Percentiles rank a stretch among this genome's conserved stretches.
Conservation (phyloP, 1,140 invertebrate species). For the Meloidogyne hapla region DNA sequence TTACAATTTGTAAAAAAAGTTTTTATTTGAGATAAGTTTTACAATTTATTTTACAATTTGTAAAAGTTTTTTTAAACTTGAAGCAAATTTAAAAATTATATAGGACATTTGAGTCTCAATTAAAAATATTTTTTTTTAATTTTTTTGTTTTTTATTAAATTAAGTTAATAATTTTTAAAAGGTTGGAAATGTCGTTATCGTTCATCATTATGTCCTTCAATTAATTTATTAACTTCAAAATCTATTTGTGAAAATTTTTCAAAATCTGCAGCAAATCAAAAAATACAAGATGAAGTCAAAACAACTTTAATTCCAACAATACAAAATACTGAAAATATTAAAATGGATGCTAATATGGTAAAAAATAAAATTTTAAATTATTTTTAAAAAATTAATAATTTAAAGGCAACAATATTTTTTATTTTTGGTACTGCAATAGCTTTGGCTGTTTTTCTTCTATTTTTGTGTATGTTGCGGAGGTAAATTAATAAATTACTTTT, state of each 20-base stretch:
- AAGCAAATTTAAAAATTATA: neutral
- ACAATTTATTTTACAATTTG: no score
- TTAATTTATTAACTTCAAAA: neutral
- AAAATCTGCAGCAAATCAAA: neutral
- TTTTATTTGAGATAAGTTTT: no score
- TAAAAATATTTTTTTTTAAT: neutral
- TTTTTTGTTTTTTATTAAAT: no score
- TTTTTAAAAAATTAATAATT: neutral
- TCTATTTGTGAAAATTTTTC: constrained; percentile 25
- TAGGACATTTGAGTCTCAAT: neutral
- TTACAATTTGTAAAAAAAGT: no score
- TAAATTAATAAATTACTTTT: neutral
- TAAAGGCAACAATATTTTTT: constrained; percentile 23
- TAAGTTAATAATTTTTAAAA: neutral
- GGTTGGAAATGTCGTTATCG: constrained; percentile 26
- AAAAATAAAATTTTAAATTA: constrained; percentile 2
- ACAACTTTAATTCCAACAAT: neutral
- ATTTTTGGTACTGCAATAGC: constrained; percentile 26
- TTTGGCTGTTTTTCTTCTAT: constrained; percentile 18
- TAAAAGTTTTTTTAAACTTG: neutral
- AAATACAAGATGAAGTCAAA: neutral
- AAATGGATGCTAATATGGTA: constrained; percentile 20
- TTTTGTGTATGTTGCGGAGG: constrained; percentile 29
- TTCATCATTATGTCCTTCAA: constrained; percentile 6
- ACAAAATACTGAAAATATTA: neutral